Conservation (phyloP, 1,140 invertebrate genomes). For the Daktulosphaira vitifoliae region DNA sequence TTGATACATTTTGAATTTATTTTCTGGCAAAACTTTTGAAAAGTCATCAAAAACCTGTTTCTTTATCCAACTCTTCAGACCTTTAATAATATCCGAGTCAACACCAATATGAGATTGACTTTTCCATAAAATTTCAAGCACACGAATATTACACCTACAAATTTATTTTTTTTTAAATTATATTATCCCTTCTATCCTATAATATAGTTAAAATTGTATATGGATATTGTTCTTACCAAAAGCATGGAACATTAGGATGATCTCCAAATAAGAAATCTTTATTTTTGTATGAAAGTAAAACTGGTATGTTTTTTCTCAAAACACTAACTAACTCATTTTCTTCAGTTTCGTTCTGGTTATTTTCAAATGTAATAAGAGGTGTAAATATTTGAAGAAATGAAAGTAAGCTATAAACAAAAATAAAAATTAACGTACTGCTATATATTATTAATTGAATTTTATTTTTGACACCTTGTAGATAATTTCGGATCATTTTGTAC, state of each 20-base stretch:
- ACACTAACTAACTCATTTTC: conserved; percentile 7
- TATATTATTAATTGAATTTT: neutral
- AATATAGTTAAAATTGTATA: too few relatives aligned
- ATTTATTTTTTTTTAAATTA: too few relatives aligned
- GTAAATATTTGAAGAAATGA: conserved; percentile 25
- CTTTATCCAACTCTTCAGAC: conserved; percentile 52
- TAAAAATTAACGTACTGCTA: neutral
- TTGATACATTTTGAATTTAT: conserved; percentile 45
- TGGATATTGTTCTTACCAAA: too few relatives aligned
- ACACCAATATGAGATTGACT: conserved; percentile 51
- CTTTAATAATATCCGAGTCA: conserved; percentile 50
- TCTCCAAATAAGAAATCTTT: conserved; percentile 55
- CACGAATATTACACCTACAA: conserved; percentile 47
- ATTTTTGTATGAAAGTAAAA: conserved; percentile 51
- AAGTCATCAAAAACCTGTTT: conserved; percentile 51
- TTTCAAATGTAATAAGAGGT: conserved; percentile 3
- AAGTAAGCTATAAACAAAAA: conserved; percentile 17
- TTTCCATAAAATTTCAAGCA: conserved; percentile 51
- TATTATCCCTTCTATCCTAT: too few relatives aligned
- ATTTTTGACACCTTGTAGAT: neutral
- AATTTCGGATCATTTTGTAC: conserved; percentile 35
- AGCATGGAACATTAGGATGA: conserved; percentile 51
- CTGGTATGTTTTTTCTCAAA: conserved; percentile 45
- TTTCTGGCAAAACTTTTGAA: conserved; percentile 41
- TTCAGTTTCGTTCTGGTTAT: conserved; percentile 17